Percentiles rank a stretch among this genome's conserved stretches.
phyloP scores from a whole-genome alignment of 1,140 invertebrate species.

The Drosophila melanogaster region DNA sequence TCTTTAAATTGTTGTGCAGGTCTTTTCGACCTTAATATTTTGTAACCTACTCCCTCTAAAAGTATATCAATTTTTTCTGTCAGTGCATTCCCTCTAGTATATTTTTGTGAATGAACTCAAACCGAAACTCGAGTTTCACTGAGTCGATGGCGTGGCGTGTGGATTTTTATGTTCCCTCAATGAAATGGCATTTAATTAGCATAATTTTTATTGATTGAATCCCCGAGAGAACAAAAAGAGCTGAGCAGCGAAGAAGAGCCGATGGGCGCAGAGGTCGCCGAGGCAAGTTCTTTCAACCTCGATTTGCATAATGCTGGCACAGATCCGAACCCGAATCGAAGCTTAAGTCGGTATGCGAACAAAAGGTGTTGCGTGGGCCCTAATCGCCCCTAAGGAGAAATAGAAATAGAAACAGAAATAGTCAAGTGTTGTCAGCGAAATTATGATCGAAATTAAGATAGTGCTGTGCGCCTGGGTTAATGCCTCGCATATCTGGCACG shows the following conservation, averaged over 20 bases:
- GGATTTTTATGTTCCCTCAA: constrained; percentile 82
- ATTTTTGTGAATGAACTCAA: constrained; percentile 82
- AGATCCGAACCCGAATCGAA: constrained; percentile 39
- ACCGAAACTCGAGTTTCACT: constrained; percentile 58
- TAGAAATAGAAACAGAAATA: constrained; percentile 5
- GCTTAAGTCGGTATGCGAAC: constrained; percentile 23
- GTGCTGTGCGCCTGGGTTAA: constrained; percentile 25
- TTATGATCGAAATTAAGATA: constrained; percentile 83
- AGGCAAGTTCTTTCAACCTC: constrained; percentile 77
- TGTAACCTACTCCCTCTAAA: no score
- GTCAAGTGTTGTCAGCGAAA: constrained; percentile 75
- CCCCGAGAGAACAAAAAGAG: constrained; percentile 44
- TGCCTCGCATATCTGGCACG: constrained; percentile 40
- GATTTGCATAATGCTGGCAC: constrained; percentile 75
- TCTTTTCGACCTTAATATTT: not conserved
- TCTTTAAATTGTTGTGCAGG: no score
- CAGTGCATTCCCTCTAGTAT: constrained; percentile 31
- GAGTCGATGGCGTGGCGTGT: constrained; percentile 68
- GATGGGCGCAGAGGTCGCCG: constrained; percentile 35
- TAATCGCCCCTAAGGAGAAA: constrained; percentile 51
- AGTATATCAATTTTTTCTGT: not conserved
- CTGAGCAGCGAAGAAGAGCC: not conserved
- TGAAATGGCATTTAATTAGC: constrained; percentile 82
- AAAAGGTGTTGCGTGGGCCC: constrained; percentile 68
- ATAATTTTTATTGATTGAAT: constrained; percentile 80